These are phyloP conservation scores for Chascanopsetta lugubris DNA, from an alignment of 2,113 vertebrate genomes.

Conservation along the genomic window DNA sequence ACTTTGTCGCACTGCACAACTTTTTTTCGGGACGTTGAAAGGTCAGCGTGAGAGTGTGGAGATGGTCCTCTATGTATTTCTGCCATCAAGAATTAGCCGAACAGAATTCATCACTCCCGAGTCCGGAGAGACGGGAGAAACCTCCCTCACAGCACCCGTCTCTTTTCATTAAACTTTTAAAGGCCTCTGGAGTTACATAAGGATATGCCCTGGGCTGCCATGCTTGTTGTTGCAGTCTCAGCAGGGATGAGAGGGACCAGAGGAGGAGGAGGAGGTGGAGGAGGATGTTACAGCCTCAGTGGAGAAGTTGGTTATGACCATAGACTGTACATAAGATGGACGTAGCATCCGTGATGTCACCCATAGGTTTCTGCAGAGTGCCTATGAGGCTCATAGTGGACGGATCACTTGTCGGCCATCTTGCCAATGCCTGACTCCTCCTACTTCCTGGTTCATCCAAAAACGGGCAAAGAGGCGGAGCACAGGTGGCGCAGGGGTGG, in stretches of 20 bases:
- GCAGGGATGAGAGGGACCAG: slow-evolving; percentile 43
- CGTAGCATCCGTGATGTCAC: no score
- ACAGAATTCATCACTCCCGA: background rate
- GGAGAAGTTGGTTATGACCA: no score
- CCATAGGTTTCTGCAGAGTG: no score
- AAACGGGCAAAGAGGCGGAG: no score
- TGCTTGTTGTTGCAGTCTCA: slow-evolving; percentile 51
- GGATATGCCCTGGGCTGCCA: slow-evolving; percentile 41
- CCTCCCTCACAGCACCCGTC: slow-evolving; percentile 18
- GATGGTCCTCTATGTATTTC: slow-evolving; percentile 11
- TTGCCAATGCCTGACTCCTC: no score
- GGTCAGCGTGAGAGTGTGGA: slow-evolving; percentile 8
- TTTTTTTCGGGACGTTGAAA: background rate
- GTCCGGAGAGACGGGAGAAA: slow-evolving; percentile 17
- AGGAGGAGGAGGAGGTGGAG: slow-evolving; percentile 16
- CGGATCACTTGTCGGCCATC: no score
- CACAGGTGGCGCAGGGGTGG: no score
- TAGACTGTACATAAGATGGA: no score
- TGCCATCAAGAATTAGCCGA: background rate
- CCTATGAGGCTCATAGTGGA: no score
- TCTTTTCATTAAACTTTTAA: slow-evolving; percentile 61
- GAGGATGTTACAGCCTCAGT: slow-evolving; percentile 26
- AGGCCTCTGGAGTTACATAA: slow-evolving; percentile 48
- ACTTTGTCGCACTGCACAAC: background rate
- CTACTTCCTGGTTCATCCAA: no score